Percentiles rank a stretch among this genome's conserved stretches.
These are phyloP conservation scores for Caenorhabditis sp. DNA, from an alignment of 2,888 invertebrate species.

Conservation along the genomic window DNA sequence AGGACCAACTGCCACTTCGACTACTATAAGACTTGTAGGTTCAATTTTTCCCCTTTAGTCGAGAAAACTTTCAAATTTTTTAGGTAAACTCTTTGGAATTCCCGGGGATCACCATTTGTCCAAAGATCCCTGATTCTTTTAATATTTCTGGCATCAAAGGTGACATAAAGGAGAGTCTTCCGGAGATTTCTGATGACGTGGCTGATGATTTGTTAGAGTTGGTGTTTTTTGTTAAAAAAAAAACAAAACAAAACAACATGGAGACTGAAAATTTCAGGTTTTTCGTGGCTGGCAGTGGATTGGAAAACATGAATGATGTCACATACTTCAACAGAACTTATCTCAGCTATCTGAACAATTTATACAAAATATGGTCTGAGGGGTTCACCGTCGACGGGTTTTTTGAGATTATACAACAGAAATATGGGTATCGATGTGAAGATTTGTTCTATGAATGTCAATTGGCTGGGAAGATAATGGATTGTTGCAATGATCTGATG, in stretches of 20 bases:
- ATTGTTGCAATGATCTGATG: slow-evolving; percentile 79
- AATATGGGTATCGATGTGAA: slow-evolving; percentile 79
- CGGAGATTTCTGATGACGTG: slow-evolving; percentile 61
- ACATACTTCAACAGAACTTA: slow-evolving; percentile 75
- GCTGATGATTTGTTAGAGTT: slow-evolving; percentile 73
- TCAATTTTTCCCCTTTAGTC: not conserved
- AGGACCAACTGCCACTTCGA: slow-evolving; percentile 81
- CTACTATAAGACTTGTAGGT: slow-evolving; percentile 76
- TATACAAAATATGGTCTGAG: slow-evolving; percentile 76
- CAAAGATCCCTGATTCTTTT: slow-evolving; percentile 79
- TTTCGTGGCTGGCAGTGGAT: slow-evolving; percentile 77
- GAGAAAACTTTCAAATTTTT: slow-evolving; percentile 9
- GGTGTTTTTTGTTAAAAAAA: not conserved
- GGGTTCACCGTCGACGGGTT: slow-evolving; percentile 73
- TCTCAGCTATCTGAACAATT: slow-evolving; percentile 70
- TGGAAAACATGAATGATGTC: slow-evolving; percentile 79
- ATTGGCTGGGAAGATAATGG: slow-evolving; percentile 73
- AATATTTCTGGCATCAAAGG: slow-evolving; percentile 68
- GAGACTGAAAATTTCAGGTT: slow-evolving; percentile 62
- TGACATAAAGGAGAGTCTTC: slow-evolving; percentile 73
- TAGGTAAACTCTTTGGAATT: slow-evolving; percentile 76
- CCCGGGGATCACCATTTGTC: slow-evolving; percentile 80
- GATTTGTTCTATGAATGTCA: slow-evolving; percentile 79
- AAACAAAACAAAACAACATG: too few species aligned
- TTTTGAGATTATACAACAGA: slow-evolving; percentile 76